A percentile compares a stretch with the other conserved stretches of the same genome.
Conservation (phyloP, 2,797 vertebrate genomes). For the Garrulus glandarius region DNA sequence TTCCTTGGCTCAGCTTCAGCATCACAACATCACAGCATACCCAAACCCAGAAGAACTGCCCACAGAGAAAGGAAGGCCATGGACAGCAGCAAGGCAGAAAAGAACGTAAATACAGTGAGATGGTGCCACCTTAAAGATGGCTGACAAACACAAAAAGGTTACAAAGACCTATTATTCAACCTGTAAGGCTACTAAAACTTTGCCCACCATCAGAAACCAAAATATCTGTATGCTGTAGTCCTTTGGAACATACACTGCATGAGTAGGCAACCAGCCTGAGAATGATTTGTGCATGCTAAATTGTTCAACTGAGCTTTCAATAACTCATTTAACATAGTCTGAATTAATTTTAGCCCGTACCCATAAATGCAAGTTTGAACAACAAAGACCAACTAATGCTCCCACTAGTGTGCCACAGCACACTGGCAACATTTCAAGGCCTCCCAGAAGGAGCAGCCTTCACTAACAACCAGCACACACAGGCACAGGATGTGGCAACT, state of each 20-base stretch:
- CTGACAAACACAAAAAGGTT: background rate
- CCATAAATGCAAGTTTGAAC: background rate
- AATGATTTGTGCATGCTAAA: background rate
- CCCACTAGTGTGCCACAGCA: background rate
- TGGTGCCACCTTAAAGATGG: background rate
- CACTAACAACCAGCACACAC: background rate
- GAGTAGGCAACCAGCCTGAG: background rate
- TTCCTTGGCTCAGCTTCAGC: background rate
- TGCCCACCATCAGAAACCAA: background rate
- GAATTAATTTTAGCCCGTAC: background rate
- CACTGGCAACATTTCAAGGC: background rate
- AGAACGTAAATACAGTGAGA: background rate
- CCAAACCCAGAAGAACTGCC: background rate
- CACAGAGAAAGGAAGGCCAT: accelerated
- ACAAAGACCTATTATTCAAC: background rate
- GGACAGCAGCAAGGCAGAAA: background rate
- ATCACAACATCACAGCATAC: background rate
- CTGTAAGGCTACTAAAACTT: background rate
- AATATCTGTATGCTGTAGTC: background rate
- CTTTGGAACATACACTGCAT: background rate
- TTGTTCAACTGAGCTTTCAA: background rate
- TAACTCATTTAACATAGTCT: background rate
- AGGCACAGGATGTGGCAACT: background rate
- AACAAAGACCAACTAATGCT: background rate
- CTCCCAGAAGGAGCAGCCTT: background rate